Evolutionary conservation across 1,140 invertebrate species (phyloP), one percentile per base, ranked within the genome.

Genomic region (Trialeurodes vaporariorum): DNA sequence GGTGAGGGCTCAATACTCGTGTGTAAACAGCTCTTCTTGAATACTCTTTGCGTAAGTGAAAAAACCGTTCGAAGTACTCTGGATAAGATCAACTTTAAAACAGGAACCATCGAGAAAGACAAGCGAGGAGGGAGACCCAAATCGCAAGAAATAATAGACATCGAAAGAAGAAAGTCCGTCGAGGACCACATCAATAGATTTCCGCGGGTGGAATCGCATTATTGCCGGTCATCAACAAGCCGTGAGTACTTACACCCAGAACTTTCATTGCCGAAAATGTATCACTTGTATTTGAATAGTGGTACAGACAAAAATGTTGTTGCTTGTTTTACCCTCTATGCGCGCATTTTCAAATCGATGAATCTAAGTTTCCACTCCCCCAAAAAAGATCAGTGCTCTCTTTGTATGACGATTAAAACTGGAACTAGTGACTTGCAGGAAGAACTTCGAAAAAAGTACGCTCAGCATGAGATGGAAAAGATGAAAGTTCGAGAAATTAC

Each of bases 381-480:
- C 21, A 71, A 72, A 63, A 73, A 73, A 60, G 74, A 75, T 69
- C 70, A 69, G 25, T 76, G 73, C 58, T 69, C 71, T 61, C 49
- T 70, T 34, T 76, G 71, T 65, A 70, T 69, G n/a, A 67, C 66
- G 17, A 73, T 69, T 67, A 40, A 71, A 25, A 27, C 58, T 27
- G 61, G 70, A 26, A 62, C 58, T 22, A 65, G 74, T 62, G 69
- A 71, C 70, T 59, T 22, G 40, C 17, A 25, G 22, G 23, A 26
- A 59, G 5, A 61, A 22, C 64, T 69, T 34, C 34, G 67, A 67
- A 34, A 71, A 66, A 63, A 64, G 25, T 72, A 72, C 62, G 61
- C 70, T 26, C 59, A 25, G 21, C 75, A 76, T 67, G 66, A 68
- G 17, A 24, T 40, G 27, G 70, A 72, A 60, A 72, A 76, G 69